Evolutionary conservation across 1,140 invertebrate genomes (phyloP).

Genomic region (Heliconius congener): DNA sequence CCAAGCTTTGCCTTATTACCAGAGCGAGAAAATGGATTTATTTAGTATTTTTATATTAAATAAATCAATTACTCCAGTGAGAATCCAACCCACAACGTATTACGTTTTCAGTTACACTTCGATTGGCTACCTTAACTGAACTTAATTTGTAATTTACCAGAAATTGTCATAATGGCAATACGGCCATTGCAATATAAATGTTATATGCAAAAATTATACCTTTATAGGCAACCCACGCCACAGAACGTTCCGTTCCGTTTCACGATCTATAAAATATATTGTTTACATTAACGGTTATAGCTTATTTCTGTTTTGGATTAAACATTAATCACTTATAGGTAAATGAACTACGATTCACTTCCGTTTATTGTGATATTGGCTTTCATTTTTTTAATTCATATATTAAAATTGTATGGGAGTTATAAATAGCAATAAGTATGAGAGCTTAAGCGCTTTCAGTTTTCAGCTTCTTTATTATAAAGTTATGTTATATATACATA

Average conservation of each 20-base stretch:
- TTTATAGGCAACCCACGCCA: constrained; percentile 23
- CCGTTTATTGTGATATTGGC: constrained; percentile 35
- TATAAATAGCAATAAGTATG: constrained; percentile 15
- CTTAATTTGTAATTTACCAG: not conserved
- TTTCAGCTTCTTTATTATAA: too few species aligned
- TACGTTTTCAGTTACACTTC: not conserved
- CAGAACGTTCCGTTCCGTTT: constrained; percentile 28
- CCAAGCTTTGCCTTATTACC: too few species aligned
- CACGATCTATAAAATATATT: constrained; percentile 39
- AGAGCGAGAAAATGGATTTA: too few species aligned
- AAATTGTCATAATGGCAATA: not conserved
- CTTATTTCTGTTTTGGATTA: constrained; percentile 34
- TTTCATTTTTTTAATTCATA: constrained; percentile 19
- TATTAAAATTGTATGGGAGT: constrained; percentile 7
- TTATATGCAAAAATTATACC: constrained; percentile 3
- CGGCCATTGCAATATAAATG: not conserved
- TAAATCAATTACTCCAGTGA: too few species aligned
- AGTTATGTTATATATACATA: too few species aligned
- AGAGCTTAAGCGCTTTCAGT: constrained; percentile 18
- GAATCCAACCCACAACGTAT: too few species aligned
- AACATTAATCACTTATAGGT: constrained; percentile 43
- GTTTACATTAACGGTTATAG: constrained; percentile 43
- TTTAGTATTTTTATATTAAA: too few species aligned
- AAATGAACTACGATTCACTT: constrained; percentile 36
- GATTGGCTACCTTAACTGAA: not conserved